Evolutionary conservation across 2,888 invertebrate species (phyloP), one percentile per base, ranked within the genome.

Genomic region (Drosophila monieri): DNA sequence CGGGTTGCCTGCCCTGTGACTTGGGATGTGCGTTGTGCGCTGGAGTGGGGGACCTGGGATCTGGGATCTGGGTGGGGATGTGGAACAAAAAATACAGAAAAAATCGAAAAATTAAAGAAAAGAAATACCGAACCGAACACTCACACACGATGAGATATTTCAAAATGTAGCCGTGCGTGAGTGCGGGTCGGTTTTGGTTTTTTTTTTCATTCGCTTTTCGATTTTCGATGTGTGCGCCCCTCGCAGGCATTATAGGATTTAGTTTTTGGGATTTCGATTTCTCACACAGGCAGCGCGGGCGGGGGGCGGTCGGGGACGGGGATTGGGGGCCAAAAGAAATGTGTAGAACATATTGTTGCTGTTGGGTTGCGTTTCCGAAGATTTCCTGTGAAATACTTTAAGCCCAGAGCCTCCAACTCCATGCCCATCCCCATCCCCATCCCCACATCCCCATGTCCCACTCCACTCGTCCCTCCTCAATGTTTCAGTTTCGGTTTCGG

Each of bases 221-320:
- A 51, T 43, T 44, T 47, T 51, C 55, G 30, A 47, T 43, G 51
- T 46, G 52, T 60, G 56, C 43, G 67, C 80, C 79, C 78, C 74
- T 80, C 73, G 72, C 73, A 74, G 74, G 85, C 88, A 85, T 85
- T 85, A 88, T 86, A 88, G 87, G 85, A 85, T 85, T 85, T 85
- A 85, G 87, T 85, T 85, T 83, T 85, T 80, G 88, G 88, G 88
- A 86, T 86, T 86, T 88, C 87, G 88, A 85, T 86, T 87, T 84
- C 87, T 83, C 81, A 84, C 81, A 81, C 80, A 69, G 32, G 85
- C 80, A 73, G 32, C 46, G 37, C 52, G 51, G 32, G 27, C 37
- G 27, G 35, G 14, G 41, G 21, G 18, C n/a, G 14, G 32, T 15
- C 0, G 14, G 41, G 51, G 32, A 23, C 4, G 21, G 27, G 27